phyloP scores from a whole-genome alignment of 2,797 vertebrate genomes.

The Gadopsis marmoratus region DNA sequence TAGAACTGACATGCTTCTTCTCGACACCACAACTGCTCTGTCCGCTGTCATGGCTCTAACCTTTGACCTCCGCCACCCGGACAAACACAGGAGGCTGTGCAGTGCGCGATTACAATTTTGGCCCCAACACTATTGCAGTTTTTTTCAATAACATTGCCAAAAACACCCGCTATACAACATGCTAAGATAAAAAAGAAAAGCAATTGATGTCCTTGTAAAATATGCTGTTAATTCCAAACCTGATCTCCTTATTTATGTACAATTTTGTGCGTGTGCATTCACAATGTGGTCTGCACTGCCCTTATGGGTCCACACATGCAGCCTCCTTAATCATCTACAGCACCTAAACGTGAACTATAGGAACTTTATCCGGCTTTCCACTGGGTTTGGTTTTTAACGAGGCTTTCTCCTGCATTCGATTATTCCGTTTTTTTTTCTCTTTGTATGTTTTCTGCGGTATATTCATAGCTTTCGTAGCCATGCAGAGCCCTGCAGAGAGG shows the following conservation, averaged over 20 bases:
- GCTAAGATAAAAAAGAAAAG: slow-evolving; percentile 82
- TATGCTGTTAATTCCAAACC: slow-evolving; percentile 83
- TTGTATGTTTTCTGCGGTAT: slow-evolving; percentile 72
- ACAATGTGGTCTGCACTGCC: slow-evolving; percentile 68
- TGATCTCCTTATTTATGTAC: slow-evolving; percentile 78
- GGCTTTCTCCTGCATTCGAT: slow-evolving; percentile 66
- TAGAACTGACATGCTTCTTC: slow-evolving; percentile 63
- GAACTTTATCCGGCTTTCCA: slow-evolving; percentile 55
- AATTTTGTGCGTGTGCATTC: slow-evolving; percentile 65
- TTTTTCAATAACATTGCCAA: slow-evolving; percentile 83
- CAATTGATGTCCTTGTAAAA: slow-evolving; percentile 84
- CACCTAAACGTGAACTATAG: slow-evolving; percentile 59
- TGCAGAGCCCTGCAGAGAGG: slow-evolving; percentile 91
- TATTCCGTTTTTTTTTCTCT: slow-evolving; percentile 44
- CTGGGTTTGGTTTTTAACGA: slow-evolving; percentile 71
- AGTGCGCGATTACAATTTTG: slow-evolving; percentile 45
- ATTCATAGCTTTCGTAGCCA: slow-evolving; percentile 88
- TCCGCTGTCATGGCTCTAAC: slow-evolving; percentile 22
- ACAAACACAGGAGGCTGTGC: slow-evolving; percentile 37
- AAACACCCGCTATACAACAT: slow-evolving; percentile 86
- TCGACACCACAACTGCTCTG: slow-evolving; percentile 41
- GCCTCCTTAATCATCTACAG: slow-evolving; percentile 57
- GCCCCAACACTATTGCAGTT: slow-evolving; percentile 58
- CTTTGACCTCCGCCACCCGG: slow-evolving; percentile 41
- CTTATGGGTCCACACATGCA: slow-evolving; percentile 73